A percentile compares a stretch with the other conserved stretches of the same genome.
Conservation (phyloP, 2,797 vertebrate species). For the Crocodylus rhombifer region DNA sequence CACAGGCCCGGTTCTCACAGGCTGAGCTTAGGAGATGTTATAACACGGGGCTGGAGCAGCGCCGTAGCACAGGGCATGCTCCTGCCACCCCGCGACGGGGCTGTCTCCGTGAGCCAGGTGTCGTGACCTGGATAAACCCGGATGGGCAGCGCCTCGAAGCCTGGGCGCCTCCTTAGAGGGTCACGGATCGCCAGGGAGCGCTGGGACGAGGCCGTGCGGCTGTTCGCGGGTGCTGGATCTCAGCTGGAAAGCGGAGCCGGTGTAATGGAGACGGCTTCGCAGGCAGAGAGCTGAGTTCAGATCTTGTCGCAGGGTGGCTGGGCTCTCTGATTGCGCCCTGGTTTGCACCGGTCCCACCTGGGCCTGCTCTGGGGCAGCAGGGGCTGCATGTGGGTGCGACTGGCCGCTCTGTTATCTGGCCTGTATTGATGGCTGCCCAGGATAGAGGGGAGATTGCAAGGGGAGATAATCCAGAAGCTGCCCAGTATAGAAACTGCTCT, state of each 20-base stretch:
- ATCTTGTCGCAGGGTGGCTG: not conserved
- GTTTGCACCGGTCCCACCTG: not conserved
- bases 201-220: not conserved
- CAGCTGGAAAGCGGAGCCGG: not conserved
- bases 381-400: not conserved
- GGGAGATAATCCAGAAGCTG: no score
- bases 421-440: no score
- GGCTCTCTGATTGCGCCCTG: not conserved
- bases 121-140: not conserved
- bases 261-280: not conserved
- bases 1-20: not conserved
- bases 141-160: not conserved
- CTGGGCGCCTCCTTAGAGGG: not conserved
- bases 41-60: not conserved
- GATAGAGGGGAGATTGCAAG: no score
- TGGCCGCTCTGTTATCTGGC: not conserved
- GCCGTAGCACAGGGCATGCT: not conserved
- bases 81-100: not conserved
- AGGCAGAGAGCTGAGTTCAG: not conserved
- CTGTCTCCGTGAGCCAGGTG: not conserved
- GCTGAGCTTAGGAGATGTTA: not conserved
- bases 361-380: not conserved
- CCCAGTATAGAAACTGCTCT: no score
- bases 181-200: not conserved
- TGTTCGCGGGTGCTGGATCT: not conserved